Evolutionary conservation across 2,888 invertebrate genomes (phyloP).

Genomic region (Uloborus plumipes): DNA sequence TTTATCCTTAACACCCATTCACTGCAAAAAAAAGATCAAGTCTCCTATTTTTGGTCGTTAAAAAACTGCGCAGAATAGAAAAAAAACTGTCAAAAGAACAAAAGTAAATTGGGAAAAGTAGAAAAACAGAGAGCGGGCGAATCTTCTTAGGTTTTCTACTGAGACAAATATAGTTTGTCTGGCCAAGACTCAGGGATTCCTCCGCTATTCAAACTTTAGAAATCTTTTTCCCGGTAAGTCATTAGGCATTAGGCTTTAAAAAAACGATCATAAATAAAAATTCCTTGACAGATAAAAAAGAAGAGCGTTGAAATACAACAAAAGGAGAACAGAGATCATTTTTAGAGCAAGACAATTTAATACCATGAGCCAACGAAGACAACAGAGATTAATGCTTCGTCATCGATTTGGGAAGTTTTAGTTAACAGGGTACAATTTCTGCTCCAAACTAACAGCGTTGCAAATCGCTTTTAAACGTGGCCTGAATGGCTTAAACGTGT

Average conservation of each 20-base stretch:
- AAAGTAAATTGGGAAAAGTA: conserved; percentile 55
- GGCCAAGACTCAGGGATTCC: conserved; percentile 46
- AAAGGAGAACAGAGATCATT: conserved; percentile 13
- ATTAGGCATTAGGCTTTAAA: conserved; percentile 24
- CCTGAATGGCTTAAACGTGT: too few relatives aligned
- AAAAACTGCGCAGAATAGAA: conserved; percentile 49
- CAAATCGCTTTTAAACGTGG: too few relatives aligned
- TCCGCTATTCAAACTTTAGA: conserved; percentile 26
- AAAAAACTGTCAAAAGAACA: conserved; percentile 54
- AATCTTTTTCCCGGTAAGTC: conserved; percentile 23
- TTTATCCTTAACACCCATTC: too few relatives aligned
- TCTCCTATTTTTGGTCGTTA: conserved; percentile 48
- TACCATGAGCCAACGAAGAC: background rate
- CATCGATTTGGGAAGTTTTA: too few relatives aligned
- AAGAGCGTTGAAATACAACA: background rate
- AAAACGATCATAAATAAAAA: conserved; percentile 28
- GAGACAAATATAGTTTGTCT: conserved; percentile 55
- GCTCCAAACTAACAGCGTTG: too few relatives aligned
- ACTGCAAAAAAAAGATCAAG: conserved; percentile 10
- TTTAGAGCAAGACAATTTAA: conserved; percentile 14
- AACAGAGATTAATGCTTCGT: background rate
- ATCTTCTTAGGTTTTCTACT: conserved; percentile 36
- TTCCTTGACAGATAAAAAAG: conserved; percentile 6
- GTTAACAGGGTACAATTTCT: too few relatives aligned
- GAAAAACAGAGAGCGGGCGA: conserved; percentile 32